Evolutionary conservation across 2,888 invertebrate genomes (phyloP).

Genomic region (Plusia festucae): DNA sequence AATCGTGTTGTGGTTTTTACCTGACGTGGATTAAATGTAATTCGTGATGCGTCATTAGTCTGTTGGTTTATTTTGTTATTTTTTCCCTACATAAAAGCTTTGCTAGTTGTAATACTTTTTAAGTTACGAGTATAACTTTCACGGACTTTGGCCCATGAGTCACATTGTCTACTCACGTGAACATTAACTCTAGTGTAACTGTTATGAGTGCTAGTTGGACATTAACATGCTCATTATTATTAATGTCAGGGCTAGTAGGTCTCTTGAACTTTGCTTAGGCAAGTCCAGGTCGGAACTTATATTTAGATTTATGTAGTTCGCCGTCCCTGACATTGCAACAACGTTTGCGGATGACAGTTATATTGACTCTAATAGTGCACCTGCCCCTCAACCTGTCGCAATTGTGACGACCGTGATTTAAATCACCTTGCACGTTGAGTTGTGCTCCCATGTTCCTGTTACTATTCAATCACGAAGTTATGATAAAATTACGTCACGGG

Average conservation of each 20-base stretch:
- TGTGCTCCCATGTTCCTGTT: conserved; percentile 39
- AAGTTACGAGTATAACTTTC: conserved; percentile 20
- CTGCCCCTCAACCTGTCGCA: conserved; percentile 78
- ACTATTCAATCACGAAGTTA: conserved; percentile 32
- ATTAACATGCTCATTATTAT: conserved; percentile 35
- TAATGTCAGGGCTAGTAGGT: conserved; percentile 34
- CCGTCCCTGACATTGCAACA: conserved; percentile 82
- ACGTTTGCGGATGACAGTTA: conserved; percentile 80
- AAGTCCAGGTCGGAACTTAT: conserved; percentile 22
- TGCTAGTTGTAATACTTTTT: background rate
- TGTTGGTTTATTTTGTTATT: conserved; percentile 18
- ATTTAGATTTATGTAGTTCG: conserved; percentile 37
- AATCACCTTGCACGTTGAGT: conserved; percentile 77
- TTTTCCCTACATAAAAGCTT: conserved; percentile 34
- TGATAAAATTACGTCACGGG: too few relatives aligned
- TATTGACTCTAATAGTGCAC: conserved; percentile 78
- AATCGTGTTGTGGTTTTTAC: conserved; percentile 56
- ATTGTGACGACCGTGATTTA: conserved; percentile 81
- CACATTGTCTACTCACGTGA: conserved; percentile 19
- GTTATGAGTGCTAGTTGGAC: conserved; percentile 21
- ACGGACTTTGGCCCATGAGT: conserved; percentile 24
- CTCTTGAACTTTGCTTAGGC: conserved; percentile 22
- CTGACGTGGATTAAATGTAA: conserved; percentile 52
- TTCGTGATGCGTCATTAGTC: conserved; percentile 52
- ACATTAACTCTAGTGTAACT: conserved; percentile 9